A percentile compares a stretch with the other conserved stretches of the same genome.
Evolutionary conservation across 2,797 vertebrate species (phyloP).

Genomic region (Triplophysa yarkandensis): DNA sequence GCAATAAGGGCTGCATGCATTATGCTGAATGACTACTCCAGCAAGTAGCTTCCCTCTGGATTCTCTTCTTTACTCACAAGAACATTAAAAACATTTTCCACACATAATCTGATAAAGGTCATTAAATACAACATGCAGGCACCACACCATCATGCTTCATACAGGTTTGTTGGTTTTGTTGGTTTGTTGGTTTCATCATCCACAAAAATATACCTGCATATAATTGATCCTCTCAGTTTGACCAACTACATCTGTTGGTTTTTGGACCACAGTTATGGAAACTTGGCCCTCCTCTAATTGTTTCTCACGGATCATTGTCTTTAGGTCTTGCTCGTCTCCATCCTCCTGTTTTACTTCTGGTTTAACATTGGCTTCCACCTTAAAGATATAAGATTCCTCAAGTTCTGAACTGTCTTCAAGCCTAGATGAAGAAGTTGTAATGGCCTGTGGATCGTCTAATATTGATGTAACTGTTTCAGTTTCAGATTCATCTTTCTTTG

Average conservation of each 20-base stretch:
- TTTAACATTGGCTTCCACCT: conserved; percentile 14
- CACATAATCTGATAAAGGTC: background rate
- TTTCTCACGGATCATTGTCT: background rate
- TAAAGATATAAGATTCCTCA: background rate
- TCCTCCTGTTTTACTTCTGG: conserved; percentile 21
- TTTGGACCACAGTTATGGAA: background rate
- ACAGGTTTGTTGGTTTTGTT: conserved; percentile 11
- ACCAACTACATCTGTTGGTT: conserved; percentile 13
- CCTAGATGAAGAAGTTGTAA: conserved; percentile 17
- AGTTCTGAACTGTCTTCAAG: conserved; percentile 3
- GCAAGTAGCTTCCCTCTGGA: background rate
- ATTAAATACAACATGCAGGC: conserved; percentile 14
- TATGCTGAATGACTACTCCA: too few relatives aligned
- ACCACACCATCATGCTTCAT: conserved; percentile 10
- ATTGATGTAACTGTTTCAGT: background rate
- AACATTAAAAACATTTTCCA: background rate
- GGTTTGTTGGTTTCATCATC: background rate
- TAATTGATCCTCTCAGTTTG: conserved; percentile 25
- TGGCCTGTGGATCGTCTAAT: conserved; percentile 11
- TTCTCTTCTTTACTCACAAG: background rate
- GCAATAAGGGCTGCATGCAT: too few relatives aligned
- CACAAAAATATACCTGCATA: conserved; percentile 61
- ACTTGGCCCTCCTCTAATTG: conserved; percentile 23
- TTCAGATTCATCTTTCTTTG: conserved; percentile 11
- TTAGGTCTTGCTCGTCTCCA: background rate